Base-by-base conservation (phyloP, 2,888 invertebrate species). In the Microchrysa polita region DNA sequence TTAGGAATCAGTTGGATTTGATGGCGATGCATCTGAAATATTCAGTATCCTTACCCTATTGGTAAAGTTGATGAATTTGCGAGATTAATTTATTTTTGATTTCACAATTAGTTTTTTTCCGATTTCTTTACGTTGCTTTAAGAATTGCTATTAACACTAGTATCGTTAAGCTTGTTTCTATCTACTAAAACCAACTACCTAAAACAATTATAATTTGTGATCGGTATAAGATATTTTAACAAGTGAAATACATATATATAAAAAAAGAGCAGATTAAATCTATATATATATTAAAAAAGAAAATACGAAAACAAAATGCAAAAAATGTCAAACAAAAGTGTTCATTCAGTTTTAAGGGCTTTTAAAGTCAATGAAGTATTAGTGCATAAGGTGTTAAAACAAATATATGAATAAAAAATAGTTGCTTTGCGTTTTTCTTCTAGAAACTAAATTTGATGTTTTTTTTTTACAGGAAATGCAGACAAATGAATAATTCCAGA, bases 281-380 rank as follows among this genome's bases (percentile, higher is more conserved):
- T 23, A 60, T 22, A 18, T 34, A 34, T 34, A n/a, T n/a, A n/a
- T n/a, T n/a, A n/a, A n/a, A 34, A 1, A 52, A 65, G 48, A 34
- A 65, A 34, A 65, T 48, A 65, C 65, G 48, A 65, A 48, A 65
- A 65, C 44, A 12, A 65, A 67, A 55, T 57, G 69, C 40, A 34
- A 69, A 69, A 34, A 69, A 69, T 74, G 74, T 74, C 65, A 74
- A 74, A 72, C 63, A 52, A 72, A 74, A 74, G 74, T 74, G 74
- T 74, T 74, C 74, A 72, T 67, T 74, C 72, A 74, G 69, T 52
- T 72, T 55, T 72, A 72, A 74, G 65, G 74, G 72, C 72, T 72
- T 57, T 65, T 40, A 57, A 67, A 72, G 59, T 67, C 69, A 42
- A 34, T 65, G 18, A 69, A 55, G 42, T 34, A 40, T 57, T 69